phyloP scores from a whole-genome alignment of 2,113 vertebrate species.

The Propithecus coquereli region DNA sequence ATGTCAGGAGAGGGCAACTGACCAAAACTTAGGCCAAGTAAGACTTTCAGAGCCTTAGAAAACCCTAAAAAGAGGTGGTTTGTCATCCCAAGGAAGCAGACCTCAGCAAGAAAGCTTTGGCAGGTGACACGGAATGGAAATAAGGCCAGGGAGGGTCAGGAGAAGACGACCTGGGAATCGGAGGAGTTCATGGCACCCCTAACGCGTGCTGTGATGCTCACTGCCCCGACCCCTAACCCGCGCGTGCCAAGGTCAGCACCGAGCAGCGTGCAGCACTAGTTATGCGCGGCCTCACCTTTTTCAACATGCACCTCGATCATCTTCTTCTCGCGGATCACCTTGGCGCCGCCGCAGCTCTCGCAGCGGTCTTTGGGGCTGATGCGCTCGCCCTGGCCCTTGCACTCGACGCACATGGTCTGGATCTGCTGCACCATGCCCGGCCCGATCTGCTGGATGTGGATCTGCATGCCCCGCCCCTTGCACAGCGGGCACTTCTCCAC shows the following conservation, averaged over 20 bases:
- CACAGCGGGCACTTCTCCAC: conserved; percentile 93
- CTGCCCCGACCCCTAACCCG: not conserved
- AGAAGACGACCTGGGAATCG: not conserved
- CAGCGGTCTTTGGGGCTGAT: conserved; percentile 95
- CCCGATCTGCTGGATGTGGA: conserved; percentile 94
- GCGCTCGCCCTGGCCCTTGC: conserved; percentile 94
- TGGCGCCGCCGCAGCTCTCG: conserved; percentile 92
- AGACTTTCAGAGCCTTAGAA: not conserved
- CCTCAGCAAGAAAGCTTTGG: not conserved
- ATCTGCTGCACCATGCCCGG: conserved; percentile 98
- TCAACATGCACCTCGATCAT: conserved; percentile 96
- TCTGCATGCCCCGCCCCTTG: conserved; percentile 94
- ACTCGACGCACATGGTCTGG: conserved; percentile 94
- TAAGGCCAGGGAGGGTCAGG: not conserved
- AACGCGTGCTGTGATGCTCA: not conserved
- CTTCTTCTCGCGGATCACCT: conserved; percentile 95
- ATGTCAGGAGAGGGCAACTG: not conserved
- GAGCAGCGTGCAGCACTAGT: accelerated
- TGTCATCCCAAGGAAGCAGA: no score
- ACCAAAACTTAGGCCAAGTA: not conserved
- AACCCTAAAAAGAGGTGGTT: not conserved
- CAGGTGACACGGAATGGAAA: not conserved
- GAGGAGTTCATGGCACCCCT: not conserved
- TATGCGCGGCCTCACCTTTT: conserved; percentile 85
- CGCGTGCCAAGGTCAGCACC: accelerated